Evolutionary conservation across 2,113 vertebrate genomes (phyloP).

Genomic region (Petroica traversi): DNA sequence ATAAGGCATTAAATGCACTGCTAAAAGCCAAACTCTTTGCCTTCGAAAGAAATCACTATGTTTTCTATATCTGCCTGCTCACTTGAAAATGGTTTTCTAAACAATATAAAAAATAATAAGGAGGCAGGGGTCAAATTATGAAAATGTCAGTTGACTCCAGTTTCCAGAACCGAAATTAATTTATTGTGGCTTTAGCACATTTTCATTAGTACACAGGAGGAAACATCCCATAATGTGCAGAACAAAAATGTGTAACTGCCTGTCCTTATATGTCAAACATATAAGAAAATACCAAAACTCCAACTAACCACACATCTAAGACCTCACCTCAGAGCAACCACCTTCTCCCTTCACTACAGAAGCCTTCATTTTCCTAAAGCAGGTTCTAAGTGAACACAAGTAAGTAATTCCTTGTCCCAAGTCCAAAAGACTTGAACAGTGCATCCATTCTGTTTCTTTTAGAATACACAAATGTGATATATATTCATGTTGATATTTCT

Average conservation of each 20-base stretch:
- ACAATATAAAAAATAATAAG: not conserved
- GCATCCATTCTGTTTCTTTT: not conserved
- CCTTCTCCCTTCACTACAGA: not conserved
- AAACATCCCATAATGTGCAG: not conserved
- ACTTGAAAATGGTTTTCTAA: not conserved
- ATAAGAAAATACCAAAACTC: not conserved
- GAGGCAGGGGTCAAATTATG: not conserved
- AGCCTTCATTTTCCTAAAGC: not conserved
- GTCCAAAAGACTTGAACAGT: not conserved
- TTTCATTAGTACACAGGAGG: not conserved
- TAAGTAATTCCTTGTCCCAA: not conserved
- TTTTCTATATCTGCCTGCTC: not conserved
- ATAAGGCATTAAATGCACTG: not conserved
- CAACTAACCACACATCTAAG: not conserved
- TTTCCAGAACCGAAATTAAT: not conserved
- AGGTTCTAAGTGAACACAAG: not conserved
- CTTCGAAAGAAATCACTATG: accelerated
- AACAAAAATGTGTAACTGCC: not conserved
- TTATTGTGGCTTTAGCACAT: not conserved
- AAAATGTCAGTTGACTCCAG: not conserved
- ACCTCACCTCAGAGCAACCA: not conserved
- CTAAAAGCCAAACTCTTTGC: not conserved
- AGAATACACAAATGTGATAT: not conserved
- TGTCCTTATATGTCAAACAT: not conserved
- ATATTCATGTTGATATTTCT: not conserved